Percentiles rank a stretch among this genome's conserved stretches.
phyloP scores from a whole-genome alignment of 2,797 vertebrate genomes.

The Danio albolineatus region DNA sequence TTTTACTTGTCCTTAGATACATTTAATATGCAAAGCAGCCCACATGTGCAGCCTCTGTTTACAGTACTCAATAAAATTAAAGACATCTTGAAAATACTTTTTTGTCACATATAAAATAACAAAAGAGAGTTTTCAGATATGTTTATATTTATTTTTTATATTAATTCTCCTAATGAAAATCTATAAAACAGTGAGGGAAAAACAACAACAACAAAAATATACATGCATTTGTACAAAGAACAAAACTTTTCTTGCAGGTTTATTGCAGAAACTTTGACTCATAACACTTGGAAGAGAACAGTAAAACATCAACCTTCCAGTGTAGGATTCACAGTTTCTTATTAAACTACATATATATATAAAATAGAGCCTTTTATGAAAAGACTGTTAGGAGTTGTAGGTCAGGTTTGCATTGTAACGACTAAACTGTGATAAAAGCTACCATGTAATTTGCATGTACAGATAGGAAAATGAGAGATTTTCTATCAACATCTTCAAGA shows the following conservation, averaged over 20 bases:
- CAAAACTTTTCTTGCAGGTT: constrained; percentile 54
- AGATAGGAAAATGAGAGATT: constrained; percentile 25
- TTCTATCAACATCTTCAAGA: neutral
- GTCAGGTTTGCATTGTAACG: constrained; percentile 11
- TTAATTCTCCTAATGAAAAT: neutral
- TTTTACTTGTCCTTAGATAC: neutral
- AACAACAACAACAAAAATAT: constrained; percentile 11
- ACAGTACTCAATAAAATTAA: no score
- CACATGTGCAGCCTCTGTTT: neutral
- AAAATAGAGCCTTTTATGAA: neutral
- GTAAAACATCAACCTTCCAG: constrained; percentile 69
- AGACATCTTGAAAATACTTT: no score
- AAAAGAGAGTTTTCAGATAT: no score
- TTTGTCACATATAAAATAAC: no score
- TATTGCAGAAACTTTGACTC: constrained; percentile 76
- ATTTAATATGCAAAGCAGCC: neutral
- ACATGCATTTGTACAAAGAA: neutral
- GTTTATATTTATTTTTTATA: no score
- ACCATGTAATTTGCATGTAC: constrained; percentile 25
- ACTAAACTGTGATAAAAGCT: neutral
- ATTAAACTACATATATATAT: constrained; percentile 9
- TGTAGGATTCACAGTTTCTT: constrained; percentile 77
- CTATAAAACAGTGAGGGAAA: neutral
- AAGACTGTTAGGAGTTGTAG: neutral
- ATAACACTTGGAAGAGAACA: constrained; percentile 72